Base-by-base conservation (phyloP, 2,797 vertebrate genomes). In the Lepus oiostolus region DNA sequence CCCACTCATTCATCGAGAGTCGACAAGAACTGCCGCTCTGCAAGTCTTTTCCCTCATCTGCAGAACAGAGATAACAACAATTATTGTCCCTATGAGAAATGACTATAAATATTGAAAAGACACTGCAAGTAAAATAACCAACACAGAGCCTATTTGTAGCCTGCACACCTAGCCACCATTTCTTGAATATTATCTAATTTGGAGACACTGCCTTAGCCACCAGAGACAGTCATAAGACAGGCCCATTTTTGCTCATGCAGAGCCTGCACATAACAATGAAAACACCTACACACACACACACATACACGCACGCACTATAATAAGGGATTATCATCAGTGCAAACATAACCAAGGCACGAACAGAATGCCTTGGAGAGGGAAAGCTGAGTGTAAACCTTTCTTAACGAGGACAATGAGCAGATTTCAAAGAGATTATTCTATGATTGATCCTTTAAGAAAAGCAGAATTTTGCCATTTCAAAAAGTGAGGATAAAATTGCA, bases 51-150 rank as follows among this genome's bases (percentile, higher is more conserved):
- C n/a, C n/a, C 17, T 50, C 60, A 82, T 12, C 60, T 86, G 38
- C 14, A 87, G 89, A 89, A 47, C 19, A 77, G 70, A 76, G 85
- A 85, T 74, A 92, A 96, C 82, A 70, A 88, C 74, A 91, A 75
- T 58, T 82, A 88, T 89, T 86, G 80, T 32, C 63, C 38, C 32
- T 12, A 54, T 22, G 50, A 14, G 22, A 67, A n/a, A 71, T 24
- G 30, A 76, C 42, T 71, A 14, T 42, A 50, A 88, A 60, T 52
- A 42, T 62, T 30, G 60, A 60, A 80, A 83, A 91, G 52, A 84
- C 50, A 93, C 70, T 65, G 54, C 4, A 91, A 54, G 22, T 84
- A 75, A 94, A 91, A 68, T 71, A 86, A 86, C 74, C 68, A 95
- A 76, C 75, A 92, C 30, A 60, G n/a, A 90, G 65, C 24, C 52